Base-by-base conservation (phyloP, 2,113 vertebrate genomes). In the Gambusia holbrooki region DNA sequence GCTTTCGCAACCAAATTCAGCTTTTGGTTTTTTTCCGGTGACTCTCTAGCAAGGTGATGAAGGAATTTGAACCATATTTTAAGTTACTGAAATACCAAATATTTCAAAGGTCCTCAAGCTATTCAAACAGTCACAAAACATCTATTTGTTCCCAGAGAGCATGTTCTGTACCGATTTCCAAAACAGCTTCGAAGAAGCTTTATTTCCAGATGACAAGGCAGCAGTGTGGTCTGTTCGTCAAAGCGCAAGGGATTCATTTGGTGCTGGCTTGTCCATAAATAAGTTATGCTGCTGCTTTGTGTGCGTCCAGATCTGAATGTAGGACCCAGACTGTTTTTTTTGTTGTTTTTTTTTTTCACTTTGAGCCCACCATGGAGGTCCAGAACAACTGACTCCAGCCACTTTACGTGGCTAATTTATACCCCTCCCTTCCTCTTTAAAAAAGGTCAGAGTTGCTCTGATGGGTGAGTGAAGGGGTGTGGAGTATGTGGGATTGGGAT, bases 331-430 rank as follows among this genome's bases (percentile, higher is more conserved):
- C 82, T 87, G 3, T 54, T 54, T 84, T 8, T 25, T 54, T 54
- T 10, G n/a, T n/a, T n/a, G n/a, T 25, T 54, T n/a, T 84, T 54
- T 25, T n/a, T n/a, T 1, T 2, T 7, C 15, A 83, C 89, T 75
- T 73, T 71, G 7, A 75, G 80, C 85, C 85, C 84, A 85, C 74
- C 87, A 68, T 83, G 80, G 73, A 22, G 60, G 73, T 33, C 61
- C 69, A 11, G 69, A 74, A 78, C 67, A 70, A 32, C 60, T 28
- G 58, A 81, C 83, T 90, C 81, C 27, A 81, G 76, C n/a, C 45
- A 74, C 68, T 89, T 87, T 80, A 81, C 71, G 35, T n/a, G 22
- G 62, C 72, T 82, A 88, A 92, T 91, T 93, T 92, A 92, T 85
- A 42, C 84, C 74, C 78, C 45, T 82, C 69, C 54, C 74, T 64